Conservation (phyloP, 1,140 invertebrate genomes). For the Meloidogyne floridensis region DNA sequence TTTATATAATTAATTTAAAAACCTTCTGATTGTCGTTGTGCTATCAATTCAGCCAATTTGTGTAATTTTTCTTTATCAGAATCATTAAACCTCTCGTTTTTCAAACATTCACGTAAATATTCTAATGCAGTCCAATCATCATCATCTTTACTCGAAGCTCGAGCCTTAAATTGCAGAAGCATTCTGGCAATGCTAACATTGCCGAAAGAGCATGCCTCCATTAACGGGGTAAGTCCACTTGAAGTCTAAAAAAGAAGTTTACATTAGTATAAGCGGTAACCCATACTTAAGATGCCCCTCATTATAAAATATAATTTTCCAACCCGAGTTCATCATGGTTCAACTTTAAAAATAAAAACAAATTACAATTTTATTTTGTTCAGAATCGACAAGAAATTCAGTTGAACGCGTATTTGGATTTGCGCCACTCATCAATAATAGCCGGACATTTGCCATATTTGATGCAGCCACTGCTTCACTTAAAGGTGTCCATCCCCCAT, state of each 20-base stretch:
- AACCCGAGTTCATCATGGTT: too few species aligned
- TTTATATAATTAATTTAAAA: background rate
- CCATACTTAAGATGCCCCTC: too few species aligned
- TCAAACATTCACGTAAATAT: slow-evolving; percentile 26
- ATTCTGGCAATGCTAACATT: slow-evolving; percentile 23
- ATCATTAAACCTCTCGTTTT: background rate
- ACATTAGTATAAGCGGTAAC: background rate
- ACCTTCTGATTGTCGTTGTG: slow-evolving; percentile 21
- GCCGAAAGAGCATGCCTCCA: slow-evolving; percentile 24
- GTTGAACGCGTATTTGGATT: slow-evolving; percentile 25
- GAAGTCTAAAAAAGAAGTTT: slow-evolving; percentile 16
- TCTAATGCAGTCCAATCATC: slow-evolving; percentile 29
- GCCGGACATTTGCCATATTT: slow-evolving; percentile 18
- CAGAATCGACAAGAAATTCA: slow-evolving; percentile 26
- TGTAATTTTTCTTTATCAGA: slow-evolving; percentile 16
- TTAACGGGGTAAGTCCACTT: slow-evolving; percentile 21
- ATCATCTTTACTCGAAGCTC: slow-evolving; percentile 23
- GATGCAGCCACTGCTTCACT: slow-evolving; percentile 27
- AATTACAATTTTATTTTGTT: slow-evolving; percentile 31
- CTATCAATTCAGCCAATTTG: slow-evolving; percentile 25
- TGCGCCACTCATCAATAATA: slow-evolving; percentile 27
- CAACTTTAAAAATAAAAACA: background rate
- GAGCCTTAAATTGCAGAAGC: slow-evolving; percentile 23
- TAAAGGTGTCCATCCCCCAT: slow-evolving; percentile 25
- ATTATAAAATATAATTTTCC: too few species aligned